Evolutionary conservation across 2,888 invertebrate genomes (phyloP).

Genomic region (Polymixis flavicincta): DNA sequence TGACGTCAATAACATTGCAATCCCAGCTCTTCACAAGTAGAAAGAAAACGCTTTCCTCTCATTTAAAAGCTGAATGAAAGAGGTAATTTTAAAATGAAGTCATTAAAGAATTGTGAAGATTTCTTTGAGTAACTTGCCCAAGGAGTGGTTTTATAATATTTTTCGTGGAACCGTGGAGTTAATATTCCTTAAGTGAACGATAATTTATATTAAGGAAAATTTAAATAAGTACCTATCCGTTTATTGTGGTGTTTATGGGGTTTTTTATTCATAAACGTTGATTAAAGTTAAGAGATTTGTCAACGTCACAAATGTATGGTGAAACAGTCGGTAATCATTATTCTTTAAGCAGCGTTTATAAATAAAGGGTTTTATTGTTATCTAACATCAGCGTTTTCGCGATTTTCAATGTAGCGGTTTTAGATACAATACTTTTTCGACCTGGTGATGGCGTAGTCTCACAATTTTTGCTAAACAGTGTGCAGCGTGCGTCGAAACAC

Average conservation of each 20-base stretch:
- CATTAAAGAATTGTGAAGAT: constrained; percentile 37
- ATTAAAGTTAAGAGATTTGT: too few relatives aligned
- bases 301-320: too few relatives aligned
- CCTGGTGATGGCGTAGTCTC: too few relatives aligned
- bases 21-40: constrained; percentile 8
- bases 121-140: constrained; percentile 18
- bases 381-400: too few relatives aligned
- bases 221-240: background rate
- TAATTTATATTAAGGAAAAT: constrained; percentile 12
- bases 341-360: too few relatives aligned
- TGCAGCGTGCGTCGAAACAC: too few relatives aligned
- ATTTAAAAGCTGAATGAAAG: constrained; percentile 34
- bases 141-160: constrained; percentile 26
- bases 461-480: too few relatives aligned
- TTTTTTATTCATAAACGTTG: too few relatives aligned
- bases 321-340: too few relatives aligned
- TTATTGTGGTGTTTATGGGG: background rate
- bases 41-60: constrained; percentile 25
- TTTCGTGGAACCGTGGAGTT: constrained; percentile 18
- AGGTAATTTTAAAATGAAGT: constrained; percentile 41
- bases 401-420: too few relatives aligned
- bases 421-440: too few relatives aligned
- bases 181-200: constrained; percentile 9
- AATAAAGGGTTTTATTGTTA: too few relatives aligned
- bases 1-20: constrained; percentile 43